A percentile compares a stretch with the other conserved stretches of the same genome.
phyloP scores from a whole-genome alignment of 2,113 vertebrate species.

The Chloebia gouldiae region DNA sequence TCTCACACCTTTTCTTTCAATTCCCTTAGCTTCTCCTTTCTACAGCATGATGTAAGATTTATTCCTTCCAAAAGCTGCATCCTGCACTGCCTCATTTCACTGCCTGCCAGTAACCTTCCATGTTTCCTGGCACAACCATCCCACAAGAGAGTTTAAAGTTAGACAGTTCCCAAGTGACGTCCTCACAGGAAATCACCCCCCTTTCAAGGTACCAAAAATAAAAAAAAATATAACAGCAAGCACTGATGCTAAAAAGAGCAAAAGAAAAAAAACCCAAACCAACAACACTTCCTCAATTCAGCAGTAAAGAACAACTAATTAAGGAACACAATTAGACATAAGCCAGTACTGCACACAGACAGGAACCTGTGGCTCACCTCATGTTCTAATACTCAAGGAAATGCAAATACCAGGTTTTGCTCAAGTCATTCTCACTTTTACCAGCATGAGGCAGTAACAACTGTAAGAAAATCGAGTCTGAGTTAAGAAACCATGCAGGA shows the following conservation, averaged over 20 bases:
- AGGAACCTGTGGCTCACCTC: neutral
- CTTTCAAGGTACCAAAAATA: neutral
- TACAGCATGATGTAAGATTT: neutral
- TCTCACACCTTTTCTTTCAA: neutral
- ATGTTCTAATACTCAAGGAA: neutral
- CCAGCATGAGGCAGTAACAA: neutral
- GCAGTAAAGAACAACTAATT: neutral
- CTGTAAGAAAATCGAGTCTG: neutral
- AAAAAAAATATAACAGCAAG: neutral
- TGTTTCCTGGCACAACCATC: neutral
- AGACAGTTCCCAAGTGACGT: neutral
- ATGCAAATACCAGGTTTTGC: neutral
- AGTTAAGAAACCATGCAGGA: neutral
- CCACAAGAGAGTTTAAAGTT: neutral
- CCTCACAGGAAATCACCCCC: neutral
- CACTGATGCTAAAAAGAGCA: neutral
- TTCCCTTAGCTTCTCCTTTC: neutral
- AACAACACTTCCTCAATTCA: neutral
- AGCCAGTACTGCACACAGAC: neutral
- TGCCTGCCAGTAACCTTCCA: neutral
- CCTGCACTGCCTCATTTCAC: neutral
- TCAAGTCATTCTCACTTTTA: neutral
- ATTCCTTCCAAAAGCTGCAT: neutral
- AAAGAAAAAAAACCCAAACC: neutral
- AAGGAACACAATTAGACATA: neutral